Base-by-base conservation (phyloP, 1,140 invertebrate genomes). In the Antheraea pernyi region DNA sequence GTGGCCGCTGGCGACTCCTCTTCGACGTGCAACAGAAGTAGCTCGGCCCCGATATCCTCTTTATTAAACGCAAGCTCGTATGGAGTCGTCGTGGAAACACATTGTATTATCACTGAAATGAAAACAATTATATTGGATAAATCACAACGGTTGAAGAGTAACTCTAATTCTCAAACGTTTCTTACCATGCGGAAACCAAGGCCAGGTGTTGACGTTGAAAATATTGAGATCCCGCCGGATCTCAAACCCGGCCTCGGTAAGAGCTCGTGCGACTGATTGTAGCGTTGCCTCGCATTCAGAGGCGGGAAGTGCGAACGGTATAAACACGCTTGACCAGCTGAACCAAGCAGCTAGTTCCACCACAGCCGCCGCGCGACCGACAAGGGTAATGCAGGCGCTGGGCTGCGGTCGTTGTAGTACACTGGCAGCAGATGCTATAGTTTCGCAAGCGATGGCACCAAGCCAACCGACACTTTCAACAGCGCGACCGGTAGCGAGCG, bases 311-410 rank as follows among this genome's bases (percentile, higher is more conserved):
- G 68, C 63, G 8, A 67, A 73, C 19, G 76, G 70, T 66, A 82
- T 48, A 30, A 80, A 71, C 8, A 69, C 84, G 22, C 78, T 79
- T 2, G 71, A 72, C 86, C 84, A 84, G 64, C 71, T 65, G 68
- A 82, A 74, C 1, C 68, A 69, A 10, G 9, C 19, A 0, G 81
- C 80, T n/a, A 84, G 73, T 61, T 59, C 48, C 0, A 67, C 73
- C 10, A 79, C 75, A 8, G 73, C 77, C 16, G 77, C 73, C 59
- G 67, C 79, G 30, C 80, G 79, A 8, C 76, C 76, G 16, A 46
- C 64, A 11, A 72, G 36, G 16, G 61, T 69, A 5, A 63, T 73
- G 66, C 85, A 84, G n/a, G 69, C 65, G 7, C 59, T 37, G 3
- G 78, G 77, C 61, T 53, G 68, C 53, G 79, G 68, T 2, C 75